These are phyloP conservation scores for Thunnus maccoyii DNA, from an alignment of 2,113 vertebrate genomes.

Conservation along the genomic window DNA sequence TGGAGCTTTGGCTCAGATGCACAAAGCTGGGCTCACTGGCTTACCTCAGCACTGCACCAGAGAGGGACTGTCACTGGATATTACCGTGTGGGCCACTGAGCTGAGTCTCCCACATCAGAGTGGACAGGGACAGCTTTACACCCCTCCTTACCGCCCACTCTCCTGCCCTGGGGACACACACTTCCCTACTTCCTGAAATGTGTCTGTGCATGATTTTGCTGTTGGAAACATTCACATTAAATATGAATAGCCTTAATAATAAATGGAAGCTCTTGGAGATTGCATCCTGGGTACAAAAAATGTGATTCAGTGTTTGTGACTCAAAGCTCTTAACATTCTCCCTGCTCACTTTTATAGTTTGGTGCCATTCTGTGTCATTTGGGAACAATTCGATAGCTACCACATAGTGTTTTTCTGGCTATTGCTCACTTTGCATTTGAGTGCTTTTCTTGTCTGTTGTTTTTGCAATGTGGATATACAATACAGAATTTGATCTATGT, in stretches of 20 bases:
- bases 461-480: constrained; percentile 20
- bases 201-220: constrained; percentile 62
- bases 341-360: not conserved
- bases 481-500: constrained; percentile 12
- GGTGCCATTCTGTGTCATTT: constrained; percentile 27
- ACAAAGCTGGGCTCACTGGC: constrained; percentile 58
- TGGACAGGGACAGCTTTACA: constrained; percentile 51
- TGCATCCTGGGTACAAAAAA: constrained; percentile 41
- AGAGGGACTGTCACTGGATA: constrained; percentile 79
- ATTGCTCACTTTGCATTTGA: constrained; percentile 16
- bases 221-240: constrained; percentile 77
- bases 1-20: constrained; percentile 60
- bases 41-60: constrained; percentile 79
- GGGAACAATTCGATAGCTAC: constrained; percentile 1
- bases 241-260: constrained; percentile 80
- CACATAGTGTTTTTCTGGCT: constrained; percentile 3
- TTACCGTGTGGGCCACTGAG: constrained; percentile 71
- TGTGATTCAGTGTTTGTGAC: constrained; percentile 51
- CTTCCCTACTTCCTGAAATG: constrained; percentile 58
- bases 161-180: constrained; percentile 51
- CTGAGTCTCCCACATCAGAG: constrained; percentile 52
- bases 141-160: constrained; percentile 44
- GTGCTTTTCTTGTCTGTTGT: constrained; percentile 19
- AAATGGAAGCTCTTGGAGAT: constrained; percentile 65
- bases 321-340: constrained; percentile 35